phyloP scores from a whole-genome alignment of 2,113 vertebrate species.

The Oxyura jamaicensis region DNA sequence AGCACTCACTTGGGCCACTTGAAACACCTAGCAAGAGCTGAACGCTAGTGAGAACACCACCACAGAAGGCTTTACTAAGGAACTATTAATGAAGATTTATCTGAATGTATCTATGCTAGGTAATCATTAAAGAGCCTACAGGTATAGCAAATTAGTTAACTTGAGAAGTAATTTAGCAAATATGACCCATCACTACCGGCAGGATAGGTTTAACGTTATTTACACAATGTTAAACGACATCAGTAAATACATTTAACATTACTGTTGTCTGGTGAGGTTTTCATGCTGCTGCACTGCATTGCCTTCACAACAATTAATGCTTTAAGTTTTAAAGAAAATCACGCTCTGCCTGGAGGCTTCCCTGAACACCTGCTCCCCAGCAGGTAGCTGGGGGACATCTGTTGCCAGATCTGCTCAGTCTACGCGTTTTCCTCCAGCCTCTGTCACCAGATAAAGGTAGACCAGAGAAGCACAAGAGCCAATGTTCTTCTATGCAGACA shows the following conservation, averaged over 20 bases:
- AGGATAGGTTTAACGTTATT: not conserved
- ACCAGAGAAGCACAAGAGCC: not conserved
- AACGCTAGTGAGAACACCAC: not conserved
- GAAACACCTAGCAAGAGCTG: not conserved
- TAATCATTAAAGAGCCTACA: not conserved
- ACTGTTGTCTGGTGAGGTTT: not conserved
- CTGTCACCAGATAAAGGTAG: not conserved
- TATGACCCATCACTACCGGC: not conserved
- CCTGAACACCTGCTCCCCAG: not conserved
- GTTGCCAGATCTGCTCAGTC: not conserved
- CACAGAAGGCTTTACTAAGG: not conserved
- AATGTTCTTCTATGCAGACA: not conserved
- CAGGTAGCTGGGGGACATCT: not conserved
- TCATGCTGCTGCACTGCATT: not conserved
- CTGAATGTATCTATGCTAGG: not conserved
- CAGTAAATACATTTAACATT: not conserved
- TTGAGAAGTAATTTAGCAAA: not conserved
- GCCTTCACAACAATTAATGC: not conserved
- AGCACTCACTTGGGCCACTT: not conserved
- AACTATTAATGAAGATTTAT: not conserved
- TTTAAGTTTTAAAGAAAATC: not conserved
- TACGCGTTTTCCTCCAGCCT: not conserved
- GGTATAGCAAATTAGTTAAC: not conserved
- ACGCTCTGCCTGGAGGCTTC: not conserved
- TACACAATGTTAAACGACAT: not conserved